phyloP scores from a whole-genome alignment of 2,113 vertebrate genomes.

The Brachionichthys hirsutus region DNA sequence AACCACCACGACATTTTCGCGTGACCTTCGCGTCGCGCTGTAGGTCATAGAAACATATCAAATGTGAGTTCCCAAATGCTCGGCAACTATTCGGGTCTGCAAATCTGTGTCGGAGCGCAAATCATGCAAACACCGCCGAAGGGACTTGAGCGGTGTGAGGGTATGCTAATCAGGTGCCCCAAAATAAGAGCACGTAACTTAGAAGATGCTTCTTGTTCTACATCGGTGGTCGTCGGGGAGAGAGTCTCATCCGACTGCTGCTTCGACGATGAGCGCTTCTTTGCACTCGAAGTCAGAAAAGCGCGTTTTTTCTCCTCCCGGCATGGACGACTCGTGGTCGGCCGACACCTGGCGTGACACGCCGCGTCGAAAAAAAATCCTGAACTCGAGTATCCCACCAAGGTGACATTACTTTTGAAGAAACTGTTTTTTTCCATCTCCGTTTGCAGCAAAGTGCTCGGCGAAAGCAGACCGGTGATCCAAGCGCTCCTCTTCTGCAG shows the following conservation, averaged over 20 bases:
- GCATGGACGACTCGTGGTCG: too few relatives aligned
- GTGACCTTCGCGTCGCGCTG: too few relatives aligned
- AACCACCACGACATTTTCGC: too few relatives aligned
- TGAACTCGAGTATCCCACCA: constrained; percentile 44
- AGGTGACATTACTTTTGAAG: constrained; percentile 55
- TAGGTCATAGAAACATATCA: too few relatives aligned
- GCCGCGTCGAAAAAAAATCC: constrained; percentile 42
- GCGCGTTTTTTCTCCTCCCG: background rate
- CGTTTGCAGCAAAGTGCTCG: constrained; percentile 41
- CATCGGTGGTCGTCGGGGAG: constrained; percentile 53
- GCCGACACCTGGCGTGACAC: constrained; percentile 47
- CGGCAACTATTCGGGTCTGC: background rate
- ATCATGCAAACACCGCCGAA: constrained; percentile 41
- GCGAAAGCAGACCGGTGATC: constrained; percentile 43
- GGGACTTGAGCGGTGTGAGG: constrained; percentile 38
- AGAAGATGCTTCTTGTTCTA: constrained; percentile 50
- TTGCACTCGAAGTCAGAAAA: constrained; percentile 33
- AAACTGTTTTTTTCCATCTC: constrained; percentile 15
- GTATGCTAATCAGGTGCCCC: constrained; percentile 55
- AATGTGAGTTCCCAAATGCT: too few relatives aligned
- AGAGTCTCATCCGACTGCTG: constrained; percentile 32
- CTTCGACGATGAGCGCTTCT: constrained; percentile 36
- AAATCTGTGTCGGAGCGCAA: constrained; percentile 29
- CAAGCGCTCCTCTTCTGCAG: constrained; percentile 41
- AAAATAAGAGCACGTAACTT: constrained; percentile 56